phyloP scores from a whole-genome alignment of 2,113 vertebrate species.

The Odocoileus hemionus region DNA sequence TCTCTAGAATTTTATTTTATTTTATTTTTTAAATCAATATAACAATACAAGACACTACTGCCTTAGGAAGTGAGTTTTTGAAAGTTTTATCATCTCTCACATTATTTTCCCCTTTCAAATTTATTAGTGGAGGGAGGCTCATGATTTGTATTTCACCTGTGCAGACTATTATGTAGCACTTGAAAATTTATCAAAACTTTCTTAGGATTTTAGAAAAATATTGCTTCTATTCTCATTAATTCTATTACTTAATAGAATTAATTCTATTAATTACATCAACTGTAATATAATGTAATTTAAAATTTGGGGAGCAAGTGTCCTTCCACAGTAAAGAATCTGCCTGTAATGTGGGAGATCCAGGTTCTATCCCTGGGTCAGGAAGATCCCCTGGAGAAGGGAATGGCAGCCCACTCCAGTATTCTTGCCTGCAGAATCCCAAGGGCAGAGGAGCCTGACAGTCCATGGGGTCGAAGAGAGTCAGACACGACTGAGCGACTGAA shows the following conservation, averaged over 20 bases:
- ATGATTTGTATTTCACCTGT: constrained; percentile 8
- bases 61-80: neutral
- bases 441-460: neutral
- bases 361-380: neutral
- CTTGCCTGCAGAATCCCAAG: neutral
- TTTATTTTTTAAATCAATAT: neutral
- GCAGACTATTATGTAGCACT: neutral
- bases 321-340: neutral
- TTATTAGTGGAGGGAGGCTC: constrained; percentile 37
- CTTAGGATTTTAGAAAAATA: constrained; percentile 20
- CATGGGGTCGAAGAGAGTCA: neutral
- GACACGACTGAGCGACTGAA: neutral
- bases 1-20: neutral
- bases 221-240: constrained; percentile 1
- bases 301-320: neutral
- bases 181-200: constrained; percentile 36
- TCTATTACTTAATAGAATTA: neutral
- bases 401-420: too few species aligned
- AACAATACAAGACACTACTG: neutral
- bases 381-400: neutral
- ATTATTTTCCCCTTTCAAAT: neutral
- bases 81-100: neutral
- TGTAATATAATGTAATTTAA: neutral
- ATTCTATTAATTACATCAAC: neutral
- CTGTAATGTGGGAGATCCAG: neutral